A percentile compares a stretch with the other conserved stretches of the same genome.
Conservation (phyloP, 2,113 vertebrate genomes). For the Neomonachus schauinslandi region DNA sequence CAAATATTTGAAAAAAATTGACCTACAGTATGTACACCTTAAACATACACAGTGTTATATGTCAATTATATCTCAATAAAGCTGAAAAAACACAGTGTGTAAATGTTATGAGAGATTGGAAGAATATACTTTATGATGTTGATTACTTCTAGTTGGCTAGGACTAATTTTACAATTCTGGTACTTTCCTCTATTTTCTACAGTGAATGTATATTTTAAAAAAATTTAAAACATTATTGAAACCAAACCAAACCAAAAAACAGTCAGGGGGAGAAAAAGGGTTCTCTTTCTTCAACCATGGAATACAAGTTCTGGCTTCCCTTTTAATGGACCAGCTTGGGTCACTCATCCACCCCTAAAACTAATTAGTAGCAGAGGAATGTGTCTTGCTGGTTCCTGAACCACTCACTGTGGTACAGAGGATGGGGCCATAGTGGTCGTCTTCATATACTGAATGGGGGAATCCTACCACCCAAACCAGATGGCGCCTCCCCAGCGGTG, state of each 20-base stretch:
- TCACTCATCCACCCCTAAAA: neutral
- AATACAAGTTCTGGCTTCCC: neutral
- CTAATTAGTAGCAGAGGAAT: neutral
- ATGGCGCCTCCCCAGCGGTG: fast-evolving
- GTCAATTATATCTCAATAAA: neutral
- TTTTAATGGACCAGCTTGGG: neutral
- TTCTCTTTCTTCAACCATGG: neutral
- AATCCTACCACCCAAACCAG: neutral
- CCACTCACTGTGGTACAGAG: neutral
- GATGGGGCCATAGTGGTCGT: fast-evolving
- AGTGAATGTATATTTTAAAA: neutral
- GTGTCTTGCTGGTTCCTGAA: neutral
- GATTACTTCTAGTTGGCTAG: neutral
- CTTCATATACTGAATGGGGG: no score
- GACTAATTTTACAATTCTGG: neutral
- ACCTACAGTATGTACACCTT: neutral
- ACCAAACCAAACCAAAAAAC: neutral
- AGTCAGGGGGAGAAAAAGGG: neutral
- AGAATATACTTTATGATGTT: neutral
- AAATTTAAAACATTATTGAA: neutral
- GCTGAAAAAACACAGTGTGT: neutral
- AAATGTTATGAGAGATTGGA: neutral
- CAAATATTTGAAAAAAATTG: neutral
- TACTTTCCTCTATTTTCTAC: neutral
- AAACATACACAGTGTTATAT: no score